Conservation (phyloP, 1,140 invertebrate species). For the Spodoptera frugiperda region DNA sequence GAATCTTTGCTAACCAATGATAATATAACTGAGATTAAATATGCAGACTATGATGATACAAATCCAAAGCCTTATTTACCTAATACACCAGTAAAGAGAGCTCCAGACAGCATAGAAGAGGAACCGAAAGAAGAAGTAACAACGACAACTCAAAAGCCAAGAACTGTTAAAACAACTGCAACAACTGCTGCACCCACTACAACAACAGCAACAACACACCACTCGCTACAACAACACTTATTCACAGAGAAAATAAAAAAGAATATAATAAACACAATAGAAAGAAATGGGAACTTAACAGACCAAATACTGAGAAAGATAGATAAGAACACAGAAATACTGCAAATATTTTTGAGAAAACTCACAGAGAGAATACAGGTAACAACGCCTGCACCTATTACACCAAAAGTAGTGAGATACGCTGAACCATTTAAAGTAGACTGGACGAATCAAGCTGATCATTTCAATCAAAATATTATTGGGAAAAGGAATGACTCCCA, state of each 20-base stretch:
- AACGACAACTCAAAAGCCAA: constrained; percentile 2
- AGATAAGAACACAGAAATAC: constrained; percentile 64
- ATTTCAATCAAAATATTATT: constrained; percentile 6
- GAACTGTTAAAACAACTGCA: constrained; percentile 12
- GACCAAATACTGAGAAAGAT: constrained; percentile 67
- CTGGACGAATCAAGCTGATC: background rate
- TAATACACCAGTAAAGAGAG: background rate
- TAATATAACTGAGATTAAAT: background rate
- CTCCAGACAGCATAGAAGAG: background rate
- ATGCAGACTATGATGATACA: background rate
- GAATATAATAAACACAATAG: constrained; percentile 54
- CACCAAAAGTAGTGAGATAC: constrained; percentile 4
- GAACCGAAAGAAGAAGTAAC: constrained; percentile 2
- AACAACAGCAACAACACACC: constrained; percentile 1
- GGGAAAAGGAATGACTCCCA: constrained; percentile 50
- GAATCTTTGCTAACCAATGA: constrained; percentile 42
- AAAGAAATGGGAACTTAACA: constrained; percentile 61
- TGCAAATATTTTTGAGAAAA: constrained; percentile 64
- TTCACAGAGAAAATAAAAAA: constrained; percentile 19
- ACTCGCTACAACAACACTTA: background rate
- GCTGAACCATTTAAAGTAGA: background rate
- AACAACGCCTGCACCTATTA: background rate
- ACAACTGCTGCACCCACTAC: background rate
- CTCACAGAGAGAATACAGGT: constrained; percentile 48
- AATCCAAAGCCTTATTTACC: too few relatives aligned